Base-by-base conservation (phyloP, 2,113 vertebrate genomes). In the Callipepla squamata region DNA sequence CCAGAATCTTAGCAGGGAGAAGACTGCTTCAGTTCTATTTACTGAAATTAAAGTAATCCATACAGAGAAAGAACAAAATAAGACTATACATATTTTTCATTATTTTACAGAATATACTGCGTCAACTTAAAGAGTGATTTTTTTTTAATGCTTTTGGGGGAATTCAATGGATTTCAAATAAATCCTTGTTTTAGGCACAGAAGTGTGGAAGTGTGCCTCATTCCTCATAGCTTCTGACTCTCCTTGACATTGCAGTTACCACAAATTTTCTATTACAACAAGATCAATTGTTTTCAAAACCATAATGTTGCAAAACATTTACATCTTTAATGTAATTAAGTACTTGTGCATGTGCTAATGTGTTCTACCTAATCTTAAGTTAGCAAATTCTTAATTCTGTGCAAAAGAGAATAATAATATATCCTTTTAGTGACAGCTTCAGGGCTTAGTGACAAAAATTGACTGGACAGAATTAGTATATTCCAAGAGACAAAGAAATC, bases 301-400 rank as follows among this genome's bases (percentile, higher is more conserved):
- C 85, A 95, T 93, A 96, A 95, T 96, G 90, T 96, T 95, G 94
- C 95, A 95, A 96, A 97, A 95, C 47, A 95, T 97, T 97, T 97
- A 96, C 97, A 98, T 97, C 92, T 81, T 93, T 97, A 97, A 97
- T 97, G 94, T 97, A 97, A 98, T 97, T 97, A 97, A 97, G 82
- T 88, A 86, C 91, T 97, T 97, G 82, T 95, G 96, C 87, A 89
- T 69, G 96, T 78, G 87, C 80, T 96, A 97, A 96, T 95, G 28
- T 80, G 45, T 38, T 89, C 78, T 90, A 95, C 93, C 92, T 97
- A 97, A 97, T 97, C 95, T 95, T 95, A 95, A 73, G 72, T 96
- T 96, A 90, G 72, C 53, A 96, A 96, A 96, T 97, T 93, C 95
- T 81, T 76, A 92, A 23, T 94, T 94, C 76, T 76, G 38, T 85